Conservation (phyloP, 2,888 invertebrate genomes). For the Pogonocherus hispidulus region DNA sequence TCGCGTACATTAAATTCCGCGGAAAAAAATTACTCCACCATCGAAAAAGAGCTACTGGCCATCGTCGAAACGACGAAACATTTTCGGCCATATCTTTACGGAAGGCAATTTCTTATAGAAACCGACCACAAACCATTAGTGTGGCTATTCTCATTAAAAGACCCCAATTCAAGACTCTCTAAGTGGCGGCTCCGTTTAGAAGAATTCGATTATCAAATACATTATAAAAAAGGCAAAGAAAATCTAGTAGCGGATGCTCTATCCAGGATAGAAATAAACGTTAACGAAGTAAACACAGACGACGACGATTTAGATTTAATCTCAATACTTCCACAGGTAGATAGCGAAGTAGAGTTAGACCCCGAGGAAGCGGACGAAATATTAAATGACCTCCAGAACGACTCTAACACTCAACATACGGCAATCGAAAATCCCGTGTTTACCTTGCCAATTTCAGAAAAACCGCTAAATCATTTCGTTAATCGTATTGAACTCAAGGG, state of each 20-base stretch:
- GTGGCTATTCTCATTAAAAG: constrained; percentile 43
- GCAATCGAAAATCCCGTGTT: constrained; percentile 34
- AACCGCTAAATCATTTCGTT: constrained; percentile 36
- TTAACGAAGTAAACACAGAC: constrained; percentile 20
- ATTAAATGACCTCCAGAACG: constrained; percentile 12
- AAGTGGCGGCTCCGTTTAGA: constrained; percentile 37
- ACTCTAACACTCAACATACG: constrained; percentile 33
- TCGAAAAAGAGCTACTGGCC: constrained; percentile 46
- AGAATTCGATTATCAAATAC: constrained; percentile 36
- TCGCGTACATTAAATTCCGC: constrained; percentile 49
- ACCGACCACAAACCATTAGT: constrained; percentile 46
- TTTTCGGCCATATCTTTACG: constrained; percentile 49
- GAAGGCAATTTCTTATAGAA: constrained; percentile 41
- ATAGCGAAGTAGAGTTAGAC: constrained; percentile 4
- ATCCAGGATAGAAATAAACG: constrained; percentile 39
- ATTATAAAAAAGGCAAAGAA: constrained; percentile 43
- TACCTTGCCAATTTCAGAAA: constrained; percentile 41
- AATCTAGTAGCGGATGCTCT: constrained; percentile 42
- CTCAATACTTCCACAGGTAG: background rate
- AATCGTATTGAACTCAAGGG: constrained; percentile 34
- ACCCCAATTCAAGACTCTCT: constrained; percentile 38
- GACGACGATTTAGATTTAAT: background rate
- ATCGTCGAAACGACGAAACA: constrained; percentile 48
- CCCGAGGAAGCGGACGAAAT: constrained; percentile 11
- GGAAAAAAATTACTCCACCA: constrained; percentile 49